Evolutionary conservation across 2,888 invertebrate species (phyloP).

Genomic region (Amorpha juglandis): DNA sequence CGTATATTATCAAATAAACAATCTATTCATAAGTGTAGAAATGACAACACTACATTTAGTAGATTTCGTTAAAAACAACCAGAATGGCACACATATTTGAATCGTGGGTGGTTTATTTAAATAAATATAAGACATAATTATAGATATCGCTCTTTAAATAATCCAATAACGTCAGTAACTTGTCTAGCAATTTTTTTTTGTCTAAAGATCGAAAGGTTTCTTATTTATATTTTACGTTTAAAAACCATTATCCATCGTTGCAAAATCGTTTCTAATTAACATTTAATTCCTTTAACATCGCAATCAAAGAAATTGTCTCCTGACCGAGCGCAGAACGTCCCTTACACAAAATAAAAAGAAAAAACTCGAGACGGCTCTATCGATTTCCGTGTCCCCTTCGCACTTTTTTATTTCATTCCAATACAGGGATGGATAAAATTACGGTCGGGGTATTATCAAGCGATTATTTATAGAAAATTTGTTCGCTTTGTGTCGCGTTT

Average conservation of each 20-base stretch:
- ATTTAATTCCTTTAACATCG: not conserved
- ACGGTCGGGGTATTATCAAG: slow-evolving; percentile 73
- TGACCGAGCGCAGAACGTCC: not conserved
- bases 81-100: not conserved
- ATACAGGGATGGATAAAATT: slow-evolving; percentile 81
- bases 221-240: not conserved
- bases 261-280: not conserved
- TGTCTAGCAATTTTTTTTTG: no score
- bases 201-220: no score
- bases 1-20: no score
- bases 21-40: no score
- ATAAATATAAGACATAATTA: no score
- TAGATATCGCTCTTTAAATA: no score
- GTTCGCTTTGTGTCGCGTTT: slow-evolving; percentile 76
- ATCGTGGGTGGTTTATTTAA: no score
- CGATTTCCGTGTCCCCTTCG: slow-evolving; percentile 51
- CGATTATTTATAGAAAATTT: slow-evolving; percentile 84
- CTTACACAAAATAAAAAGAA: slow-evolving; percentile 29
- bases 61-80: not conserved
- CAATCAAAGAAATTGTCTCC: not conserved
- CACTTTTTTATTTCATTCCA: slow-evolving; percentile 77
- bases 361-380: slow-evolving; percentile 53
- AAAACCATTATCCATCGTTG: no score
- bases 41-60: no score
- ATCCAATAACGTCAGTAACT: no score